Evolutionary conservation across 2,113 vertebrate species (phyloP), one percentile per base, ranked within the genome.

Genomic region (Strix aluco): DNA sequence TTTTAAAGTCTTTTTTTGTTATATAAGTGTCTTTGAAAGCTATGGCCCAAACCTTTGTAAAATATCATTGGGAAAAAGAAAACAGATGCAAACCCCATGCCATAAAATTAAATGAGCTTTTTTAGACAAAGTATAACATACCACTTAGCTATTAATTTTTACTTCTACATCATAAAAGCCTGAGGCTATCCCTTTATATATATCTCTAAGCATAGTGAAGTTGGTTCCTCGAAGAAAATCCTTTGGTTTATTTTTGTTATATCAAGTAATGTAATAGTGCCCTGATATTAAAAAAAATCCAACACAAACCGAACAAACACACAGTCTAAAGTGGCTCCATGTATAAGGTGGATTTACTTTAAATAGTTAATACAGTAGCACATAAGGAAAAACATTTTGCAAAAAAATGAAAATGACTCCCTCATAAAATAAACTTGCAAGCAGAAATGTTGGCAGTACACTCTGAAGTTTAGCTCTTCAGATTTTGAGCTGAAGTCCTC

Each of bases 51-150:
- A 97, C 88, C 88, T 98, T 97, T 97, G 80, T 97, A 97, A 96
- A 97, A 97, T 96, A 95, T 86, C 88, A 75, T 72, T 81, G 63
- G 79, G 91, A 96, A 95, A 95, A 97, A 91, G 75, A 94, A 96
- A 95, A 97, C 93, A 97, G 82, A 97, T 96, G 96, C 91, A 97
- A 97, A 91, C 61, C 62, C 84, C 65, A 88, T 72, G 70, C 61
- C 62, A 83, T 96, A 90, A 97, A 98, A 96, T 95, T 97, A 97
- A 96, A 96, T 97, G 87, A 97, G 84, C 81, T 95, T 95, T 96
- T 96, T 94, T 89, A 93, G 85, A 92, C 94, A 96, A 97, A 96
- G 52, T 92, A 92, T 91, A 96, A 93, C 96, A 90, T 88, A 81
- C 23, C 77, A 85, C 66, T 92, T 91, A 83, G 87, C 83, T 93